Conservation (phyloP, 2,113 vertebrate species). For the Prunella fulvescens region DNA sequence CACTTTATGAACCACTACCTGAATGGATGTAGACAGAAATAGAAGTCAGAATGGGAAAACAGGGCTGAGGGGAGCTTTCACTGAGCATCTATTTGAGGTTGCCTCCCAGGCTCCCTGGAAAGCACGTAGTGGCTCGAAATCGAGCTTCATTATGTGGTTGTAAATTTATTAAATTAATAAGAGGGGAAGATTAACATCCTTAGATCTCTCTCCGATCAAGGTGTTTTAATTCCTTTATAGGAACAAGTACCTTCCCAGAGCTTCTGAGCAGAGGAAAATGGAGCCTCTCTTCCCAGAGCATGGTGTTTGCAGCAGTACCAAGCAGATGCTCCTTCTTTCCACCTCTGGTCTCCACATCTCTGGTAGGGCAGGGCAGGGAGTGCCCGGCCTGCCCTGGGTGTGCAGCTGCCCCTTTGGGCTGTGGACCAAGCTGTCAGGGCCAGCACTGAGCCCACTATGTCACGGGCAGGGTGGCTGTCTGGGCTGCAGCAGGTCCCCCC, state of each 20-base stretch:
- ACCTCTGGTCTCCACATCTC: background rate
- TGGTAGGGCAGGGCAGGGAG: rapidly evolving
- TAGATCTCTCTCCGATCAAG: background rate
- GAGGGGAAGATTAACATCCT: background rate
- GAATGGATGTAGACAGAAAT: background rate
- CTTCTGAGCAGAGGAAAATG: background rate
- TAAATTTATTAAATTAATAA: background rate
- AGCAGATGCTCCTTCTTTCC: background rate
- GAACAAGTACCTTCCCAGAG: background rate
- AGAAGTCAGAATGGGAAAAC: background rate
- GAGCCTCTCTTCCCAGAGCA: background rate
- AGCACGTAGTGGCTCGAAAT: background rate
- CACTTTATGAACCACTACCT: background rate
- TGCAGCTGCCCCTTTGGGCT: background rate
- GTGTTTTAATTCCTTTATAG: background rate
- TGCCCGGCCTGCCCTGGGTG: background rate
- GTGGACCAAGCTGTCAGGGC: background rate
- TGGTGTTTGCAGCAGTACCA: background rate
- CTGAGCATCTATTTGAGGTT: background rate
- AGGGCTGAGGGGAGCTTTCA: background rate
- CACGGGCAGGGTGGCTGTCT: rapidly evolving
- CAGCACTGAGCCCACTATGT: background rate
- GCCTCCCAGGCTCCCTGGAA: background rate
- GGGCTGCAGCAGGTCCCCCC: background rate
- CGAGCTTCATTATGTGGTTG: background rate